These are phyloP conservation scores for Ruditapes philippinarum DNA, from an alignment of 1,140 invertebrate genomes.

Conservation along the genomic window DNA sequence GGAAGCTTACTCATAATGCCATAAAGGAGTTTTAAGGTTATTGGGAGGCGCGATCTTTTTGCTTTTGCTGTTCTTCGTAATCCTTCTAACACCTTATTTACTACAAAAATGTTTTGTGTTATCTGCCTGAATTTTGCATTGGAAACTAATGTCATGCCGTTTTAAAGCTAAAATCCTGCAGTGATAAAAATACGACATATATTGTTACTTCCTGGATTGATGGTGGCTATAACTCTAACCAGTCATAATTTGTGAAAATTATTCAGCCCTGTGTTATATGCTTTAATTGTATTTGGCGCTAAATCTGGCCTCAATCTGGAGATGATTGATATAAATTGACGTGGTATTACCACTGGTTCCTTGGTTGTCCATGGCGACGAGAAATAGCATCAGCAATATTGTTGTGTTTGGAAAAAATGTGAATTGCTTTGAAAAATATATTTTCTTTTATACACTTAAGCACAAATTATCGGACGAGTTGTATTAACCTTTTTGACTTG, in stretches of 20 bases:
- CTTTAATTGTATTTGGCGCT: background rate
- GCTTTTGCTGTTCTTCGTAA: slow-evolving; percentile 17
- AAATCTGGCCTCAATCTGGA: no score
- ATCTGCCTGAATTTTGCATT: background rate
- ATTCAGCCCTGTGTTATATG: no score
- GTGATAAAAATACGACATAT: no score
- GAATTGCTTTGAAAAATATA: background rate
- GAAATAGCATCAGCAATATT: background rate
- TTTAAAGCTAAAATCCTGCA: slow-evolving; percentile 21
- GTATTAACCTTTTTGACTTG: no score
- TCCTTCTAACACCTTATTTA: background rate
- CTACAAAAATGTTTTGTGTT: background rate
- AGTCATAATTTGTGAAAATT: no score
- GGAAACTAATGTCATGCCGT: background rate
- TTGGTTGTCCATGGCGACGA: no score
- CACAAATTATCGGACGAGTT: background rate
- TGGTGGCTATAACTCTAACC: slow-evolving; percentile 3
- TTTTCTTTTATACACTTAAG: background rate
- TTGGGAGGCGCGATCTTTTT: slow-evolving; percentile 2
- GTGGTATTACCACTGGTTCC: background rate
- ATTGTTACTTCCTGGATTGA: slow-evolving; percentile 2
- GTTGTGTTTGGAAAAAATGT: background rate
- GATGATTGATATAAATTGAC: background rate
- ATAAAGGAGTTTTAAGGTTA: background rate
- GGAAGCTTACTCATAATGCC: slow-evolving; percentile 1